phyloP scores from a whole-genome alignment of 2,888 invertebrate genomes.

The Cryptus viduatorius region DNA sequence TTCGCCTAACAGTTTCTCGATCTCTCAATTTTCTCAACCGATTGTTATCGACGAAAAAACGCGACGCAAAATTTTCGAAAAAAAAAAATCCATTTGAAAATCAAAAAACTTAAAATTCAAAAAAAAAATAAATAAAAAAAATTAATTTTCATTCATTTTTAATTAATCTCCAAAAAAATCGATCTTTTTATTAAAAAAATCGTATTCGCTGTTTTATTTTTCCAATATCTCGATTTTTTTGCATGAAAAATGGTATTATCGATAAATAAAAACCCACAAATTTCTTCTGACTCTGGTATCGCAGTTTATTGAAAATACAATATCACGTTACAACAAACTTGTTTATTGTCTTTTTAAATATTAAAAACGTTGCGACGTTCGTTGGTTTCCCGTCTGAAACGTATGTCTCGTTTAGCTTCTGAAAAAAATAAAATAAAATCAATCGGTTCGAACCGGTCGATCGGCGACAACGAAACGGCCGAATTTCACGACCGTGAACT shows the following conservation, averaged over 20 bases:
- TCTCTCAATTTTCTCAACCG: no score
- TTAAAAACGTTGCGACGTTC: slow-evolving; percentile 8
- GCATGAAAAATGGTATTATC: slow-evolving; percentile 3
- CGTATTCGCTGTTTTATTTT: no score
- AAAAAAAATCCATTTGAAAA: no score
- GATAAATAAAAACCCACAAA: slow-evolving; percentile 46
- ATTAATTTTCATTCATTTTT: no score
- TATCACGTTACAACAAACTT: not conserved
- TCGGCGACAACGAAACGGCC: slow-evolving; percentile 49
- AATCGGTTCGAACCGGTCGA: slow-evolving; percentile 48
- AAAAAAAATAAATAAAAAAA: no score
- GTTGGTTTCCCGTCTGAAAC: slow-evolving; percentile 47
- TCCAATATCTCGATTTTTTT: slow-evolving; percentile 55
- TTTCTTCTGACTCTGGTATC: slow-evolving; percentile 57
- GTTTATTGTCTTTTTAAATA: not conserved
- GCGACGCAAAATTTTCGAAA: no score
- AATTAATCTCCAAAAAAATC: no score
- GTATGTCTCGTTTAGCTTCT: slow-evolving; percentile 69
- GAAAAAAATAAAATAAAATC: slow-evolving; percentile 72
- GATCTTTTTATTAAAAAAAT: no score
- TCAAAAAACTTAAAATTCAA: no score
- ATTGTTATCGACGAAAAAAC: not conserved
- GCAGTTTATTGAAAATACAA: slow-evolving; percentile 65
- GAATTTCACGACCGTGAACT: slow-evolving; percentile 67
- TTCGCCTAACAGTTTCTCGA: no score